phyloP scores from a whole-genome alignment of 2,797 vertebrate species.

The Hybognathus amarus region DNA sequence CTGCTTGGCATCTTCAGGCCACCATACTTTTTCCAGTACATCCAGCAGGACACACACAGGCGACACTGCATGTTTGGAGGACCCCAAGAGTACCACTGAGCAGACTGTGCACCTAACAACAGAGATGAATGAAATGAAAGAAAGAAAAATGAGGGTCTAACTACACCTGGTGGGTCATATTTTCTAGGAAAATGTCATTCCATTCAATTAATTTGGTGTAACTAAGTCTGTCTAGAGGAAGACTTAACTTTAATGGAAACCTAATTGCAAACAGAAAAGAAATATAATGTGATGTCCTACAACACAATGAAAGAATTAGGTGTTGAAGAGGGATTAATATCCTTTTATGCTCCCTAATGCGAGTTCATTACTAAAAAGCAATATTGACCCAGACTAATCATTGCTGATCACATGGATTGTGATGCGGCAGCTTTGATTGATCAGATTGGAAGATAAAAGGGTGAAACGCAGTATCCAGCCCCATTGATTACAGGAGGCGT shows the following conservation, averaged over 20 bases:
- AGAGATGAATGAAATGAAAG: constrained; percentile 11
- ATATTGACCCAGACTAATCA: constrained; percentile 34
- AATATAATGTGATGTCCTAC: not conserved
- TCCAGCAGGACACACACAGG: constrained; percentile 95
- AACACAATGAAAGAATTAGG: constrained; percentile 24
- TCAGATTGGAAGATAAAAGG: constrained; percentile 36
- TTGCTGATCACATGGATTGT: constrained; percentile 21
- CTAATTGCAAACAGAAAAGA: not conserved
- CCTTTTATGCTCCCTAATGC: not conserved
- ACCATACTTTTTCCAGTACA: constrained; percentile 99
- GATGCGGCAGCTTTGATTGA: constrained; percentile 51
- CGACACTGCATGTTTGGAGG: constrained; percentile 98
- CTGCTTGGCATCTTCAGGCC: constrained; percentile 98
- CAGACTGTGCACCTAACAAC: constrained; percentile 88
- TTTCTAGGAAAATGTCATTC: too few relatives aligned
- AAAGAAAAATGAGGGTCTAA: not conserved
- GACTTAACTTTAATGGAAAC: not conserved
- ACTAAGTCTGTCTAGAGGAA: not conserved
- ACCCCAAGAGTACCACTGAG: constrained; percentile 98
- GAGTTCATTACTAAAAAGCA: constrained; percentile 22
- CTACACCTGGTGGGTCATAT: too few relatives aligned
- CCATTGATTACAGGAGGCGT: constrained; percentile 32
- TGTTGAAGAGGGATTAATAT: not conserved
- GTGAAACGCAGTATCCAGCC: constrained; percentile 23
- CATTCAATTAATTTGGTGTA: not conserved